Base-by-base conservation (phyloP, 2,888 invertebrate genomes). In the Xestia sexstrigata region DNA sequence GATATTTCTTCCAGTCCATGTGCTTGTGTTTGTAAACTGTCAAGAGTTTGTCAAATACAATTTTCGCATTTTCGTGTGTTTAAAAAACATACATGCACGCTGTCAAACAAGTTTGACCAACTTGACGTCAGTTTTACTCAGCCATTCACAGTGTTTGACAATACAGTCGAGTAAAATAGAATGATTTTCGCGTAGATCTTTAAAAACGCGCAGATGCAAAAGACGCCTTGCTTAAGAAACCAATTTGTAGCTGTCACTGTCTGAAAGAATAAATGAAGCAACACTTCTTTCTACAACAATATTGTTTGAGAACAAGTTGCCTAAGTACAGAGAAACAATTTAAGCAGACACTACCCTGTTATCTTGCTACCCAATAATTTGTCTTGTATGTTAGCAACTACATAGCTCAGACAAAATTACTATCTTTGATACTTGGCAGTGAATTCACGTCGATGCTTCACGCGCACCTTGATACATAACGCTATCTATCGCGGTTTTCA, bases 101-200 rank as follows among this genome's bases (percentile, higher is more conserved):
- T 88, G 88, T 88, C 86, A 88, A 88, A 88, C 84, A 84, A 74
- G 82, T 87, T 88, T 86, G 84, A 85, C 86, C 83, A 73, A 79
- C 58, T 75, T 84, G 87, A 83, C 83, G 88, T 86, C 84, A 82
- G 75, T 81, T 84, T 84, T 84, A 62, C 39, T 76, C 74, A 71
- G 69, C 62, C 70, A 81, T 67, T 81, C 73, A 69, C 17, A 68
- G 70, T 76, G 75, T 83, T 82, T 83, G 78, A 78, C 80, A 83
- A 78, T 73, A 52, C 47, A 58, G 65, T 70, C 42, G 55, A 35
- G 72, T 62, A 65, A 70, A 68, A 42, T 11, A 42, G 11, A 0
- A 49, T 62, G 45, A 66, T 23, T 30, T 20, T 26, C 0, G 4
- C 2, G 26, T 47, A 11, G 5, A 39, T 23, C 23, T 63, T 23